phyloP scores from a whole-genome alignment of 2,113 vertebrate species.

The Taurulus bubalis region DNA sequence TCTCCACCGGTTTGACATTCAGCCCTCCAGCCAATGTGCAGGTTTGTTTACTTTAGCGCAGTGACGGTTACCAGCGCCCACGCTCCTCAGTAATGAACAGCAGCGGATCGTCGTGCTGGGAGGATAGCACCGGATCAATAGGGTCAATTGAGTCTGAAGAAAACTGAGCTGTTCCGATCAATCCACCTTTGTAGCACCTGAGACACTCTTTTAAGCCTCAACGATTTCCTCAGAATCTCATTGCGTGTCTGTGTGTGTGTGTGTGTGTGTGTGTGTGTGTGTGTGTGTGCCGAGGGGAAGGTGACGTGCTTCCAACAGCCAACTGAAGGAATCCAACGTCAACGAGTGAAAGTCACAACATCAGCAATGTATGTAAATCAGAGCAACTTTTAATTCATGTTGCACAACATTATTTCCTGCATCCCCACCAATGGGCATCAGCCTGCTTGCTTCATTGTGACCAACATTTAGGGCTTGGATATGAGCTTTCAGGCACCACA shows the following conservation, averaged over 20 bases:
- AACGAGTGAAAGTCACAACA: not conserved
- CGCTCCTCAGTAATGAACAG: slow-evolving; percentile 31
- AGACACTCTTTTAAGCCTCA: slow-evolving; percentile 29
- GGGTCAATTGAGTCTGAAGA: slow-evolving; percentile 38
- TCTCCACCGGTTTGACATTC: slow-evolving; percentile 18
- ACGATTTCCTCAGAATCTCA: slow-evolving; percentile 13
- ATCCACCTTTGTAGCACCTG: slow-evolving; percentile 36
- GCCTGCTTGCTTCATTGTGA: not conserved
- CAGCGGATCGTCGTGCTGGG: slow-evolving; percentile 16
- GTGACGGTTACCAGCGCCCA: not conserved
- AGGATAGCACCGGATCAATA: slow-evolving; percentile 46
- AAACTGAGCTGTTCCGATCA: slow-evolving; percentile 36
- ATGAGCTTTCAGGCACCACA: not conserved
- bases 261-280: not conserved
- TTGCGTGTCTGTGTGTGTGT: not conserved
- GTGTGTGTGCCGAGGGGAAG: not conserved
- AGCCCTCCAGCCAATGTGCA: not conserved
- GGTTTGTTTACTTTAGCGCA: slow-evolving; percentile 9
- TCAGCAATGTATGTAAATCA: not conserved
- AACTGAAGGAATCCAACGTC: slow-evolving; percentile 1
- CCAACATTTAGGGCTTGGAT: not conserved
- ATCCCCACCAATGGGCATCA: not conserved
- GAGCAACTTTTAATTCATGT: not conserved
- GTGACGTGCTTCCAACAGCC: not conserved
- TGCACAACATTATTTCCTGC: not conserved